Conservation (phyloP, 2,888 invertebrate genomes). For the Calliphora vomitoria region DNA sequence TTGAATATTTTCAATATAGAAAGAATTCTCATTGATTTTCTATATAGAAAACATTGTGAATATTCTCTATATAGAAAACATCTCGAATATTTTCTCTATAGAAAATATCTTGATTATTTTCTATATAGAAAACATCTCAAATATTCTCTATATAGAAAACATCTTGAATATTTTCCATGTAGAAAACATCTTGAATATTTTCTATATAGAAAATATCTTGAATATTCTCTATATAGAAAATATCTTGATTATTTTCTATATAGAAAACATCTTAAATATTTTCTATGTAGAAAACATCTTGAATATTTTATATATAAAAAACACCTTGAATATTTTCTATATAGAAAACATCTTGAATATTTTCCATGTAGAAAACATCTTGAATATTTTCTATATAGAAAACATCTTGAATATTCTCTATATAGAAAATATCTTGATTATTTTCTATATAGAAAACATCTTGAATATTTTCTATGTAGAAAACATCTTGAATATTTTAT, state of each 20-base stretch:
- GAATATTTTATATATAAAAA: conserved; percentile 23
- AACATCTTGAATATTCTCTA: neutral
- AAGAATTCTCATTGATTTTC: too few relatives aligned
- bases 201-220: neutral
- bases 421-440: neutral
- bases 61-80: conserved; percentile 17
- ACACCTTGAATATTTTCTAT: neutral
- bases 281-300: neutral
- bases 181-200: conserved; percentile 6
- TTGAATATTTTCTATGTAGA: neutral
- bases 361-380: neutral
- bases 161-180: neutral
- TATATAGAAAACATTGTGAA: neutral
- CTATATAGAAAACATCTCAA: neutral
- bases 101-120: conserved; percentile 8
- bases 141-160: conserved; percentile 1
- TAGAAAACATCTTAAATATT: neutral
- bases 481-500: neutral
- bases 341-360: neutral
- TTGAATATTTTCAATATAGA: too few relatives aligned
- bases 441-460: conserved; percentile 13
- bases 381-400: neutral
- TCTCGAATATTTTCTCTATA: neutral
- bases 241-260: neutral
- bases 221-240: neutral